Evolutionary conservation across 2,113 vertebrate genomes (phyloP).

Genomic region (Amazona guildingii): DNA sequence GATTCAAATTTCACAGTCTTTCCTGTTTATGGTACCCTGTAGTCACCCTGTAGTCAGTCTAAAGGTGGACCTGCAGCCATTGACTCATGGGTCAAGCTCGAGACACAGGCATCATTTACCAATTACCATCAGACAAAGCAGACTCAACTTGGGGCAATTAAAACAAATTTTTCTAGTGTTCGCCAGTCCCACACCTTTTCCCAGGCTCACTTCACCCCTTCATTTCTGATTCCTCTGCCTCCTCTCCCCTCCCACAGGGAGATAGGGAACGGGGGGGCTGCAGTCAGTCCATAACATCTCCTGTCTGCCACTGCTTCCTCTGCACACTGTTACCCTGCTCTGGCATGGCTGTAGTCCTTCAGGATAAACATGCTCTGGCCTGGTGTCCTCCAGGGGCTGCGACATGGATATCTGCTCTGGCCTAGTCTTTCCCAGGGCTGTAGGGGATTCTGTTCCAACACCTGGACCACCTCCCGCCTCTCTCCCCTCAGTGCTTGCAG

Average conservation of each 20-base stretch:
- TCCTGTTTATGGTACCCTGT: neutral
- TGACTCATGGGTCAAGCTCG: rapidly evolving
- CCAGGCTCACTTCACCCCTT: neutral
- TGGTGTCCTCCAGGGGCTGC: neutral
- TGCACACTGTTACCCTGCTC: neutral
- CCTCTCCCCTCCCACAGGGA: neutral
- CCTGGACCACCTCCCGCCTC: neutral
- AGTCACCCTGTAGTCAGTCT: neutral
- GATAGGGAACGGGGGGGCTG: rapidly evolving
- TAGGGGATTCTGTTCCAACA: neutral
- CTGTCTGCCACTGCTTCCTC: neutral
- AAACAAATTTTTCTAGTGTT: neutral
- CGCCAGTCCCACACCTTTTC: neutral
- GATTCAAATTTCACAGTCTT: neutral
- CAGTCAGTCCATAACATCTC: neutral
- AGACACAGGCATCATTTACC: neutral
- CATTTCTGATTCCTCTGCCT: neutral
- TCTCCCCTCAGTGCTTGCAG: rapidly evolving
- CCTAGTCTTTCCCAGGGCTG: neutral
- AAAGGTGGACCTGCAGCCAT: no score
- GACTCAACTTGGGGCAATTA: neutral
- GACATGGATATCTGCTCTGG: neutral
- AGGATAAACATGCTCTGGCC: neutral
- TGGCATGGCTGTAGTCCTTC: neutral
- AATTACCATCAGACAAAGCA: neutral